These are phyloP conservation scores for Cactoblastis cactorum DNA, from an alignment of 2,888 invertebrate genomes.

Conservation along the genomic window DNA sequence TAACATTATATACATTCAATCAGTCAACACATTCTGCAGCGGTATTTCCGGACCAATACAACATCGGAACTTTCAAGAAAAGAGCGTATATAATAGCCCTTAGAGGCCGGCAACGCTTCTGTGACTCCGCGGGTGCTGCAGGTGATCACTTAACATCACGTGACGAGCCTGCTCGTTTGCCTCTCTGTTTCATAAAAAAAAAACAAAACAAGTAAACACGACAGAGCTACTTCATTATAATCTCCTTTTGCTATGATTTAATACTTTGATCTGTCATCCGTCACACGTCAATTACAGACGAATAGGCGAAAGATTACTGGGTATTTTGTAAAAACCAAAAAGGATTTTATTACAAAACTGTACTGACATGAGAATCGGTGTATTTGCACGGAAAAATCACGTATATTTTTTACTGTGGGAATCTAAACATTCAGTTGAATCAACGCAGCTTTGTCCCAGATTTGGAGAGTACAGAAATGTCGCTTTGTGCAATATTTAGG, in stretches of 20 bases:
- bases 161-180: too few species aligned
- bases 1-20: too few species aligned
- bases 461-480: not conserved
- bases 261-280: constrained; percentile 4
- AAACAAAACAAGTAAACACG: not conserved
- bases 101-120: too few species aligned
- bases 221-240: not conserved
- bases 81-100: too few species aligned
- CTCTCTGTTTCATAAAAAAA: not conserved
- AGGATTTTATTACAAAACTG: not conserved
- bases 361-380: not conserved
- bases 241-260: not conserved
- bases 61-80: too few species aligned
- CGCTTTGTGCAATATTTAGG: not conserved
- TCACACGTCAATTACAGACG: not conserved
- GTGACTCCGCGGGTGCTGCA: too few species aligned
- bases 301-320: not conserved
- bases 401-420: not conserved
- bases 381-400: constrained; percentile 7
- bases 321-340: not conserved
- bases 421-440: constrained; percentile 4
- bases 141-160: too few species aligned
- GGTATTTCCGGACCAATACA: too few species aligned
- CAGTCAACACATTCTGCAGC: too few species aligned
- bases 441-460: not conserved